These are phyloP conservation scores for Carapus acus DNA, from an alignment of 2,797 vertebrate species.

Conservation along the genomic window DNA sequence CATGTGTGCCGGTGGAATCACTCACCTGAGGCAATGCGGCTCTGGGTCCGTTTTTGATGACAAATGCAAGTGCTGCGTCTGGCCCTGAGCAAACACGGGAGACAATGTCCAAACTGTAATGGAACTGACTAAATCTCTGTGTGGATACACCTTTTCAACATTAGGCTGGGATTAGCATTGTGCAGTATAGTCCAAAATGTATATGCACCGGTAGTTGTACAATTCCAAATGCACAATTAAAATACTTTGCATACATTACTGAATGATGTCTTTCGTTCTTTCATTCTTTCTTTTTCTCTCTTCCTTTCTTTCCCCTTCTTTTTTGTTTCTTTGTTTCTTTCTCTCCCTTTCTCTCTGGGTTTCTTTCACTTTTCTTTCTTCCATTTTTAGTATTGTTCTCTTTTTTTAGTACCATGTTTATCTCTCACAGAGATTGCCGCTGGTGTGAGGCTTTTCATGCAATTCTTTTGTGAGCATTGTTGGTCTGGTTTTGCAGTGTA, in stretches of 20 bases:
- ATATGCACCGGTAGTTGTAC: not conserved
- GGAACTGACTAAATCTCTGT: conserved; percentile 23
- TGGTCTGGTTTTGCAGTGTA: too few species aligned
- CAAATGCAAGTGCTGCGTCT: conserved; percentile 52
- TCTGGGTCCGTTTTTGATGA: conserved; percentile 30
- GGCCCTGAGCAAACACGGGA: conserved; percentile 37
- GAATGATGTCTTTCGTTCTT: not conserved
- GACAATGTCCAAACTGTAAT: not conserved
- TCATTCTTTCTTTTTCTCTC: conserved; percentile 3
- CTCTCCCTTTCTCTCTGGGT: too few species aligned
- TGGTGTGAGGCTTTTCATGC: too few species aligned
- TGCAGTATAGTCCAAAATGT: not conserved
- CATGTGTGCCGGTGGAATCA: conserved; percentile 40
- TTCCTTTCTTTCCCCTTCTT: not conserved
- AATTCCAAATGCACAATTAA: conserved; percentile 6
- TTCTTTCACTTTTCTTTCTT: too few species aligned
- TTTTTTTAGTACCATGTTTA: too few species aligned
- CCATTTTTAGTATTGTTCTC: too few species aligned
- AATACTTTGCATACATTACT: conserved; percentile 3
- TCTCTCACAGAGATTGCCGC: too few species aligned
- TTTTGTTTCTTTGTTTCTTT: not conserved
- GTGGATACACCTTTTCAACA: conserved; percentile 7
- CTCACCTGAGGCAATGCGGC: conserved; percentile 17
- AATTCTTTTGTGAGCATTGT: too few species aligned
- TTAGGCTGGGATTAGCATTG: not conserved